Percentiles rank a stretch among this genome's conserved stretches.
Evolutionary conservation across 1,140 invertebrate species (phyloP).

Genomic region (Octopus sinensis): DNA sequence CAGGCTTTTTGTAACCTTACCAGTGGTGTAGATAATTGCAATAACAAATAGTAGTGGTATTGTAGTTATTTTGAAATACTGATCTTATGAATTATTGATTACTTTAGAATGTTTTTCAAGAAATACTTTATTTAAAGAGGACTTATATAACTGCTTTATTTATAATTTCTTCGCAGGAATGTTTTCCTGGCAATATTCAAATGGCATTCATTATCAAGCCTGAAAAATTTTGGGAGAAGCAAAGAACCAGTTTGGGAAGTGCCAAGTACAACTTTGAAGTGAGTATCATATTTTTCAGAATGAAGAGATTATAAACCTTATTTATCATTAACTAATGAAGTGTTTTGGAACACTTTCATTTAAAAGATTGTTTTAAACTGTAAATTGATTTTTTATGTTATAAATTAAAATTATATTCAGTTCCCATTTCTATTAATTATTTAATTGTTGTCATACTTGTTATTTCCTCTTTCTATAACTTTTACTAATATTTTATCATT

Average conservation of each 20-base stretch:
- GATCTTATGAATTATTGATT: background rate
- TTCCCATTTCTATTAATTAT: too few species aligned
- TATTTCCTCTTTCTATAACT: too few species aligned
- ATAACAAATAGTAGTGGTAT: too few species aligned
- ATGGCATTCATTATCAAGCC: conserved; percentile 92
- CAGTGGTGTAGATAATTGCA: too few species aligned
- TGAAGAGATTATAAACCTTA: too few species aligned
- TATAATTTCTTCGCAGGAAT: conserved; percentile 65
- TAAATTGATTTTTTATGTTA: too few species aligned
- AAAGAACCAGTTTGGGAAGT: conserved; percentile 90
- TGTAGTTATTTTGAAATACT: background rate
- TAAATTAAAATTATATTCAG: too few species aligned
- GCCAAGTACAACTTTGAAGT: conserved; percentile 99
- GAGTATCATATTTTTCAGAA: conserved; percentile 41
- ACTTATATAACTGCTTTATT: background rate
- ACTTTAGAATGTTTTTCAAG: background rate
- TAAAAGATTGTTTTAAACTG: too few species aligned
- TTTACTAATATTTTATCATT: background rate
- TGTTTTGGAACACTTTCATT: too few species aligned
- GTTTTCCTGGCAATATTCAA: conserved; percentile 72
- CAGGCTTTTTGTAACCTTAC: too few species aligned
- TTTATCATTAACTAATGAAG: too few species aligned
- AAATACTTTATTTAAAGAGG: background rate
- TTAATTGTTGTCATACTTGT: too few species aligned
- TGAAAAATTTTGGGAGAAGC: conserved; percentile 99